A percentile compares a stretch with the other conserved stretches of the same genome.
Conservation (phyloP, 2,797 vertebrate species). For the Rhadinocentrus ornatus region DNA sequence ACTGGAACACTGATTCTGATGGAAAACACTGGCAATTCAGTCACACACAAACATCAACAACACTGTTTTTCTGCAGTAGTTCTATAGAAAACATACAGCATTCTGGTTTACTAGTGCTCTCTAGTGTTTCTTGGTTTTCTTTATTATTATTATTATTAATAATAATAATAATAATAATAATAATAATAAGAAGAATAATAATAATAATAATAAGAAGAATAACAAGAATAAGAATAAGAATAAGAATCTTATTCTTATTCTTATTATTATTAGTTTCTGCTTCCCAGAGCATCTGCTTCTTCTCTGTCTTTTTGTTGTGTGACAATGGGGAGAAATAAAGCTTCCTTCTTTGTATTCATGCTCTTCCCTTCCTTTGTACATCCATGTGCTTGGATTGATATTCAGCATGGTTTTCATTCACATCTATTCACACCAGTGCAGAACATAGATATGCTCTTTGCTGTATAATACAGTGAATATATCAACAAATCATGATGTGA, state of each 20-base stretch:
- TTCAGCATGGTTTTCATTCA: background rate
- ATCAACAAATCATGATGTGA: conserved; percentile 14
- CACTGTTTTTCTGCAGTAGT: conserved; percentile 6
- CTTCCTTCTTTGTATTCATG: background rate
- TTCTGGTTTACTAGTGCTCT: conserved; percentile 15
- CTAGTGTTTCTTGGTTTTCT: conserved; percentile 8
- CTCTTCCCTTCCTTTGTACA: background rate
- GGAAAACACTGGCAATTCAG: conserved; percentile 13
- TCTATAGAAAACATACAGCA: background rate
- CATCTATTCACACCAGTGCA: background rate
- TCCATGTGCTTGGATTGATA: conserved; percentile 12
- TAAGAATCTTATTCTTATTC: too few relatives aligned
- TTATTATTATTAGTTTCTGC: background rate
- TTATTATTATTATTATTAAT: conserved; percentile 9
- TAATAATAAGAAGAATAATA: too few relatives aligned
- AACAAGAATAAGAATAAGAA: too few relatives aligned
- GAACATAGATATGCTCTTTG: background rate
- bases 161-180: background rate
- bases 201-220: background rate
- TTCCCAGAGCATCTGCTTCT: conserved; percentile 1
- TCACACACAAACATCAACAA: conserved; percentile 19
- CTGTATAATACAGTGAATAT: background rate
- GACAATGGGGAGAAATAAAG: background rate
- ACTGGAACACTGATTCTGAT: conserved; percentile 21
- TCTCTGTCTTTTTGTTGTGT: conserved; percentile 1